A percentile compares a stretch with the other conserved stretches of the same genome.
These are phyloP conservation scores for Coleophora deauratella DNA, from an alignment of 2,888 invertebrate species.

Conservation along the genomic window DNA sequence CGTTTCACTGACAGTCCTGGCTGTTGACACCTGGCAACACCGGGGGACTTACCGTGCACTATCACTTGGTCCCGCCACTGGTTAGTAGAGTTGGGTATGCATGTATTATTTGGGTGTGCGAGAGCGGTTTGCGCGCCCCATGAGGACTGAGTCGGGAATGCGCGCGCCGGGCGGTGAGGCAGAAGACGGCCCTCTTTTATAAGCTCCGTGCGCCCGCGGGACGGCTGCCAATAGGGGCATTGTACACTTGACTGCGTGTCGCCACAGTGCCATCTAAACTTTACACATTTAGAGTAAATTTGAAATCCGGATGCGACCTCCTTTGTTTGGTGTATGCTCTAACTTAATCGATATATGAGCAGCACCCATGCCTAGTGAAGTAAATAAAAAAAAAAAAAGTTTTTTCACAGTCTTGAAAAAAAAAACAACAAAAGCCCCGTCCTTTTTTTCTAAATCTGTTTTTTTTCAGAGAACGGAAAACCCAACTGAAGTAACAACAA, in stretches of 20 bases:
- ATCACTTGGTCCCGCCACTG: constrained; percentile 68
- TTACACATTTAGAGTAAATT: too few relatives aligned
- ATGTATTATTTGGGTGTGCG: constrained; percentile 54
- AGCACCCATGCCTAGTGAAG: too few relatives aligned
- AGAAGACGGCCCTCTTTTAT: constrained; percentile 63
- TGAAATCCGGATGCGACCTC: too few relatives aligned
- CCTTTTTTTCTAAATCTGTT: too few relatives aligned
- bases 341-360: too few relatives aligned
- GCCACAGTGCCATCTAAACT: neutral
- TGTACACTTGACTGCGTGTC: neutral
- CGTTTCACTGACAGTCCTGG: constrained; percentile 37
- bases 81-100: constrained; percentile 29
- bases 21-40: constrained; percentile 36
- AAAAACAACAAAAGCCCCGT: too few relatives aligned
- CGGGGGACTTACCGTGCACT: constrained; percentile 68
- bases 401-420: too few relatives aligned
- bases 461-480: too few relatives aligned
- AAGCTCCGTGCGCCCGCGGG: constrained; percentile 63
- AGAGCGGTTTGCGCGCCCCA: constrained; percentile 68
- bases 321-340: too few relatives aligned
- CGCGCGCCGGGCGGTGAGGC: constrained; percentile 64
- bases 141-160: constrained; percentile 63
- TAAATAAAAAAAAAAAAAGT: too few relatives aligned
- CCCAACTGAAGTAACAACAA: too few relatives aligned
- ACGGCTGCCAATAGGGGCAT: constrained; percentile 38